Conservation (phyloP, 2,113 vertebrate genomes). For the Prochilodus magdalenae region DNA sequence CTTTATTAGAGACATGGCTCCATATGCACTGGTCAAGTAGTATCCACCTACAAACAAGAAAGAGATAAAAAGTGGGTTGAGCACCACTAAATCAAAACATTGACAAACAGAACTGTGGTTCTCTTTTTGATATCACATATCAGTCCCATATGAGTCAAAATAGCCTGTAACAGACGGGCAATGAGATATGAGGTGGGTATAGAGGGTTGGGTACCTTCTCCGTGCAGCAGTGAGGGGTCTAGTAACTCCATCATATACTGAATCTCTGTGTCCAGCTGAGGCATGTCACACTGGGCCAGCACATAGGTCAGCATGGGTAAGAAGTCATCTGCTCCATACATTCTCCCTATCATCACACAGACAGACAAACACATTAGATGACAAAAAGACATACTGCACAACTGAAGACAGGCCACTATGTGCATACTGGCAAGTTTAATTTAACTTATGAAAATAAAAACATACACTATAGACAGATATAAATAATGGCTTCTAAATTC, state of each 20-base stretch:
- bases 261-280: slow-evolving; percentile 91
- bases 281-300: slow-evolving; percentile 95
- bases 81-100: slow-evolving; percentile 55
- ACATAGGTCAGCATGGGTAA: slow-evolving; percentile 94
- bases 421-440: not conserved
- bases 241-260: slow-evolving; percentile 98
- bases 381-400: too few relatives aligned
- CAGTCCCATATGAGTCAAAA: slow-evolving; percentile 71
- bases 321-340: slow-evolving; percentile 97
- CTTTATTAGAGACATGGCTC: slow-evolving; percentile 93
- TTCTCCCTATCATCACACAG: slow-evolving; percentile 80
- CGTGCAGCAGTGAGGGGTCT: slow-evolving; percentile 90
- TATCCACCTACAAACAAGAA: slow-evolving; percentile 84
- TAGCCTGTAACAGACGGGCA: not conserved
- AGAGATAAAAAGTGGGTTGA: slow-evolving; percentile 60
- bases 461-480: too few relatives aligned
- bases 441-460: not conserved
- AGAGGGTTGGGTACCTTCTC: slow-evolving; percentile 93
- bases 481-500: not conserved
- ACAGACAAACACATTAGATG: not conserved
- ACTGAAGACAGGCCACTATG: not conserved
- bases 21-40: slow-evolving; percentile 94
- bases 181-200: not conserved
- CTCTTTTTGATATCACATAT: not conserved
- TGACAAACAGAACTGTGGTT: not conserved